Evolutionary conservation across 2,797 vertebrate genomes (phyloP).

Genomic region (Cyclura pinguis): DNA sequence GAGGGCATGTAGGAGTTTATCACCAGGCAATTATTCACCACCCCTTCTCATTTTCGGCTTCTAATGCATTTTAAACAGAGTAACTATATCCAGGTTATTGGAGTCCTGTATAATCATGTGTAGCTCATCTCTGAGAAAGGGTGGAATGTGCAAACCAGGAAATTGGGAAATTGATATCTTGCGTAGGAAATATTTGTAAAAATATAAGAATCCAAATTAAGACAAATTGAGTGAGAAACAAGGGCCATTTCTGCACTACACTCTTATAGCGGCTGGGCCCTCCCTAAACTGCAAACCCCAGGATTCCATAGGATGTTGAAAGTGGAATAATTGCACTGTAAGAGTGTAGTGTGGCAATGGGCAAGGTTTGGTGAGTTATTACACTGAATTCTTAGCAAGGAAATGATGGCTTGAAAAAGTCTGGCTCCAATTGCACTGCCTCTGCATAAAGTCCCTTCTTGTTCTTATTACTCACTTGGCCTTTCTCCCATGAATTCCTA

Average conservation of each 20-base stretch:
- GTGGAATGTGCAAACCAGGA: background rate
- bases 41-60: no score
- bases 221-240: background rate
- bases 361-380: background rate
- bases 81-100: background rate
- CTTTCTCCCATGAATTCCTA: slow-evolving; percentile 1
- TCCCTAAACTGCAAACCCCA: no score
- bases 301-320: no score
- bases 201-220: background rate
- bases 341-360: no score
- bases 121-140: slow-evolving; percentile 3
- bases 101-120: background rate
- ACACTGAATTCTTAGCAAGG: background rate
- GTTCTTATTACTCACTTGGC: background rate
- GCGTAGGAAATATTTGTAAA: background rate
- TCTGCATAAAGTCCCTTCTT: background rate
- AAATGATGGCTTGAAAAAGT: background rate
- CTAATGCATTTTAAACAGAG: no score
- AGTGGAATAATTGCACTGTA: no score
- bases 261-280: no score
- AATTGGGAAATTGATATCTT: background rate
- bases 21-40: no score
- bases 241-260: no score
- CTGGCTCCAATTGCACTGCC: background rate
- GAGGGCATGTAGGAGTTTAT: no score